Evolutionary conservation across 2,797 vertebrate genomes (phyloP).

Genomic region (Hypotaenidia okinawae): DNA sequence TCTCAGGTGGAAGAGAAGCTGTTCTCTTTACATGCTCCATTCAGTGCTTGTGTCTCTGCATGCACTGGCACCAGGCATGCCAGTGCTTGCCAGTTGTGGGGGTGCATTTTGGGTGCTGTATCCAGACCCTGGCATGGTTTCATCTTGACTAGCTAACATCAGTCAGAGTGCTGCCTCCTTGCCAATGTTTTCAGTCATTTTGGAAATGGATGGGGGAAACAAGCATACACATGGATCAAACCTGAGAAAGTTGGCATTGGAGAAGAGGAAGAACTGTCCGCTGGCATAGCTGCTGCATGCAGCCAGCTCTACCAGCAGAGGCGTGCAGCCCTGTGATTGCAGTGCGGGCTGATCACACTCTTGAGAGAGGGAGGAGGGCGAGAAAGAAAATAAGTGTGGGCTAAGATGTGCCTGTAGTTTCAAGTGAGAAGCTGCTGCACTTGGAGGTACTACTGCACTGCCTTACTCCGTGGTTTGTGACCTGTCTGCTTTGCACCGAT

Average conservation of each 20-base stretch:
- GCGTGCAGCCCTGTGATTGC: neutral
- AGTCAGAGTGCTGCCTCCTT: neutral
- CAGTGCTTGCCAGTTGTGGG: slow-evolving; percentile 42
- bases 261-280: neutral
- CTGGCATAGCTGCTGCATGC: neutral
- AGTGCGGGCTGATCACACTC: fast-evolving
- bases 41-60: neutral
- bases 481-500: neutral
- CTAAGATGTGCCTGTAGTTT: neutral
- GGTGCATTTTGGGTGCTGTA: slow-evolving; percentile 36
- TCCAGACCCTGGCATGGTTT: slow-evolving; percentile 17
- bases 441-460: neutral
- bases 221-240: neutral
- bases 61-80: neutral
- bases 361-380: neutral
- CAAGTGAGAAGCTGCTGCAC: neutral
- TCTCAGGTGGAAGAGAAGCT: neutral
- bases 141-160: neutral
- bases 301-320: neutral
- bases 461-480: neutral
- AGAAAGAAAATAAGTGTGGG: neutral
- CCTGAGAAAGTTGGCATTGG: neutral
- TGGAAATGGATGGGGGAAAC: neutral
- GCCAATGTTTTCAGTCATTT: slow-evolving; percentile 29
- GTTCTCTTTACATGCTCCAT: fast-evolving